Conservation (phyloP, 92 coral and sea anemone genomes). For the Siderastrea radians region DNA sequence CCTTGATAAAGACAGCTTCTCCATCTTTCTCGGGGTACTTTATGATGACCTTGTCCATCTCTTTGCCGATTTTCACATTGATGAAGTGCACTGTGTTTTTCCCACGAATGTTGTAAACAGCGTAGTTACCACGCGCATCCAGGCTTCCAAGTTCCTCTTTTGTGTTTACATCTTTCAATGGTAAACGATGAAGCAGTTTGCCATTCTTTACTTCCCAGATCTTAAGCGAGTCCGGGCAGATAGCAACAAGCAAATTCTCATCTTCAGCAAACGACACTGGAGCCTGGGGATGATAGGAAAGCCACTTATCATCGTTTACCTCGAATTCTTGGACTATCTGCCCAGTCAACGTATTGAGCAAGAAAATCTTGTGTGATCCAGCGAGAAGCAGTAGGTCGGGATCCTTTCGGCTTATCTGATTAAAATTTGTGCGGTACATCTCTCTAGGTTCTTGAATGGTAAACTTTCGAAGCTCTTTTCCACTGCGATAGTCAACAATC, state of each 20-base stretch:
- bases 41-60: slow-evolving; percentile 71
- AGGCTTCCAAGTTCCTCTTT: slow-evolving; percentile 81
- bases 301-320: slow-evolving; percentile 86
- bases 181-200: slow-evolving; percentile 69
- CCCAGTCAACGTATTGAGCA: slow-evolving; percentile 88
- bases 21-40: slow-evolving; percentile 63
- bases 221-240: slow-evolving; percentile 78
- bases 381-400: slow-evolving; percentile 75
- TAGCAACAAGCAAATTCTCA: slow-evolving; percentile 82
- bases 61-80: slow-evolving; percentile 78
- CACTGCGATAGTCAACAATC: slow-evolving; percentile 84
- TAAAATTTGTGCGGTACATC: slow-evolving; percentile 73
- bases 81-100: slow-evolving; percentile 79
- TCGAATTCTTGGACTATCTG: slow-evolving; percentile 75
- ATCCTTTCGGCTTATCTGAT: slow-evolving; percentile 75
- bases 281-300: slow-evolving; percentile 66
- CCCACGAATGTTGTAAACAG: slow-evolving; percentile 77
- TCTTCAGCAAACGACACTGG: slow-evolving; percentile 88
- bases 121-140: slow-evolving; percentile 76
- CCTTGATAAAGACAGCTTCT: slow-evolving; percentile 59
- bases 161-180: slow-evolving; percentile 76
- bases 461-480: slow-evolving; percentile 83
- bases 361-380: slow-evolving; percentile 82
- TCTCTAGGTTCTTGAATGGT: slow-evolving; percentile 73
- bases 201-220: slow-evolving; percentile 85